These are phyloP conservation scores for Calidris pygmaea DNA, from an alignment of 2,113 vertebrate genomes.

Conservation along the genomic window DNA sequence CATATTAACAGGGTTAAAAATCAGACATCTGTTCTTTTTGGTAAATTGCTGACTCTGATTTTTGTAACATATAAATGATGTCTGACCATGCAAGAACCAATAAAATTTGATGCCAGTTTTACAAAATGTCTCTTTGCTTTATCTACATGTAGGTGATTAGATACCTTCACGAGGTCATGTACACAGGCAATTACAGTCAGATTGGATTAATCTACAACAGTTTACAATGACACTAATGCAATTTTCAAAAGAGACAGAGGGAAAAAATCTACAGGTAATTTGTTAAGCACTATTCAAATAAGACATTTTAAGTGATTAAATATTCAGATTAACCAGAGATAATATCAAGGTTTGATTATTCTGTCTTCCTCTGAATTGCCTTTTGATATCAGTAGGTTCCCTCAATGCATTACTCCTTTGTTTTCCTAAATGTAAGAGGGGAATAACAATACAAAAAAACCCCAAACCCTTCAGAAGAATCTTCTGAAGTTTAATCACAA, in stretches of 20 bases:
- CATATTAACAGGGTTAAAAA: background rate
- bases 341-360: background rate
- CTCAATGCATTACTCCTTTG: background rate
- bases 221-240: background rate
- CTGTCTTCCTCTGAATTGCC: background rate
- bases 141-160: background rate
- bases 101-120: slow-evolving; percentile 25
- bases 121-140: background rate
- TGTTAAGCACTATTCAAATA: background rate
- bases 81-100: slow-evolving; percentile 2
- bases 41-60: slow-evolving; percentile 17
- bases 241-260: background rate
- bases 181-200: background rate
- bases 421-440: background rate
- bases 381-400: background rate
- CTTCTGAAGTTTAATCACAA: background rate
- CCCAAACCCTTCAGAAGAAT: background rate
- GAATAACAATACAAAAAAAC: background rate
- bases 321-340: background rate
- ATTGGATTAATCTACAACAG: background rate
- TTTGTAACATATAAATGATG: slow-evolving; percentile 6
- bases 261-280: background rate
- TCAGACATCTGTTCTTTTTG: background rate
- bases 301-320: background rate
- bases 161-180: background rate